phyloP scores from a whole-genome alignment of 2,113 vertebrate species.

The Aspiorhynchus laticeps region DNA sequence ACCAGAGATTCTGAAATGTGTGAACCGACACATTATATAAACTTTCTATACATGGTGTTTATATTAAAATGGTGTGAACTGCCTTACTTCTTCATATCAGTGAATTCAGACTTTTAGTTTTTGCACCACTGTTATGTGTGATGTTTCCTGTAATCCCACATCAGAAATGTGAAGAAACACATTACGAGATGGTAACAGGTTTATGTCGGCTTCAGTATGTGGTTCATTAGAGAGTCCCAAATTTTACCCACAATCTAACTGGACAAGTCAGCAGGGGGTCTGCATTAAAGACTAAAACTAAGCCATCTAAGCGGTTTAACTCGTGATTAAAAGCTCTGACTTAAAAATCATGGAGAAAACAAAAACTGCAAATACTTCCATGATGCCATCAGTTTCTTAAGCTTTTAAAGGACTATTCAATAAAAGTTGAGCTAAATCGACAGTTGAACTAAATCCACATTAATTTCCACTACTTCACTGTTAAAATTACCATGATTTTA shows the following conservation, averaged over 20 bases:
- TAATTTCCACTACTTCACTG: background rate
- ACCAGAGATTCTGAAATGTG: background rate
- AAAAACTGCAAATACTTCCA: background rate
- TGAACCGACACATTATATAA: background rate
- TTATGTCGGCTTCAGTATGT: constrained; percentile 8
- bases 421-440: background rate
- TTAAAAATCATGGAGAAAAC: constrained; percentile 29
- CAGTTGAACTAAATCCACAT: background rate
- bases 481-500: too few species aligned
- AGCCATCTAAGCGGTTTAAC: constrained; percentile 53
- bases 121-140: constrained; percentile 11
- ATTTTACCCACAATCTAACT: constrained; percentile 36
- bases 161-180: constrained; percentile 18
- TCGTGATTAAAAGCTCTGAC: constrained; percentile 41
- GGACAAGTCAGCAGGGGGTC: constrained; percentile 38
- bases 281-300: constrained; percentile 44
- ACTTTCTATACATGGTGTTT: background rate
- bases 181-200: constrained; percentile 7
- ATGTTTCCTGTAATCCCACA: constrained; percentile 37
- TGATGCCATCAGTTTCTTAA: constrained; percentile 1
- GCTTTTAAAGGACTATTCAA: background rate
- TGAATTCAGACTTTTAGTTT: constrained; percentile 7
- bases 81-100: background rate
- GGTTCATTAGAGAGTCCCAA: constrained; percentile 24
- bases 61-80: background rate